Percentiles rank a stretch among this genome's conserved stretches.
These are phyloP conservation scores for Acrobasis suavella DNA, from an alignment of 2,888 invertebrate species.

Conservation along the genomic window DNA sequence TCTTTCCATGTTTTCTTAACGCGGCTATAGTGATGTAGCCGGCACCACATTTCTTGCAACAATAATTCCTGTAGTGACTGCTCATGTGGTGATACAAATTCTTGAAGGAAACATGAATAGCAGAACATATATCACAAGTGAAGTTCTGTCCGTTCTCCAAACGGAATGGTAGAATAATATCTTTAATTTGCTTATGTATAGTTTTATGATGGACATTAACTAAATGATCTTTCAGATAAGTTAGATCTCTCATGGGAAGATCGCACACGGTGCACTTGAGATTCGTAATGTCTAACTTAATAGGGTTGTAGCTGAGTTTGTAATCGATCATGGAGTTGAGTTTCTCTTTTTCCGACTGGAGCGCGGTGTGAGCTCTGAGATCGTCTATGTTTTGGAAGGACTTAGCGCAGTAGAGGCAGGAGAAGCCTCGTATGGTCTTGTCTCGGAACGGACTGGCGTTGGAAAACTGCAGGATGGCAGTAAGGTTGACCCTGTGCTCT, in stretches of 20 bases:
- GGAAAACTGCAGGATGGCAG: conserved; percentile 72
- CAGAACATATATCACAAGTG: conserved; percentile 68
- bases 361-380: conserved; percentile 63
- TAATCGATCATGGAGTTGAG: conserved; percentile 73
- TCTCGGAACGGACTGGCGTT: conserved; percentile 76
- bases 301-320: conserved; percentile 75
- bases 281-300: conserved; percentile 72
- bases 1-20: conserved; percentile 72
- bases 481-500: conserved; percentile 76
- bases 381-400: conserved; percentile 63
- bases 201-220: conserved; percentile 59
- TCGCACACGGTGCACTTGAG: conserved; percentile 63
- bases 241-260: conserved; percentile 60
- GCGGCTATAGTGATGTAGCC: conserved; percentile 74
- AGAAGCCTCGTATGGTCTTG: conserved; percentile 72
- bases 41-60: conserved; percentile 72
- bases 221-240: conserved; percentile 67
- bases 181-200: conserved; percentile 69
- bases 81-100: conserved; percentile 77
- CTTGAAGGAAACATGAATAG: conserved; percentile 71
- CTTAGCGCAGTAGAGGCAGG: conserved; percentile 73
- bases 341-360: conserved; percentile 67
- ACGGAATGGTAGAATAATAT: conserved; percentile 73
- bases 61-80: conserved; percentile 74
- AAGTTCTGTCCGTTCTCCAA: conserved; percentile 66